Conservation (phyloP, 2,888 invertebrate species). For the Drosophila mimica region DNA sequence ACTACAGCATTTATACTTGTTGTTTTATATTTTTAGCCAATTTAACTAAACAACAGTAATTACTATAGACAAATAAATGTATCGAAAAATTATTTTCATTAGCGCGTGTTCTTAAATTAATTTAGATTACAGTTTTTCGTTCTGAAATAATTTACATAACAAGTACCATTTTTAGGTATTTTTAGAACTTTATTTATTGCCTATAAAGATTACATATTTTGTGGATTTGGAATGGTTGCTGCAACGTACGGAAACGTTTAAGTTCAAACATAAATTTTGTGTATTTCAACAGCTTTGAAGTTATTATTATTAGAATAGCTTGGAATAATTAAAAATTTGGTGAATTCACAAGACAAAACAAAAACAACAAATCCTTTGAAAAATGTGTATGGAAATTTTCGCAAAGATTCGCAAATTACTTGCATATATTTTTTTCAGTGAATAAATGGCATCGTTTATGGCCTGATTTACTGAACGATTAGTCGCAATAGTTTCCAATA, state of each 20-base stretch:
- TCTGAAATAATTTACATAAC: neutral
- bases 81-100: neutral
- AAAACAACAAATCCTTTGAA: no score
- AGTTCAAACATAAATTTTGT: neutral
- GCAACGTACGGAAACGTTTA: neutral
- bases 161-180: neutral
- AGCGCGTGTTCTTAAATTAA: neutral
- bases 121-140: neutral
- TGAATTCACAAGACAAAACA: neutral
- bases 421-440: conserved; percentile 11
- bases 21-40: neutral
- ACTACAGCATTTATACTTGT: no score
- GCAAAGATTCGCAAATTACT: conserved; percentile 10
- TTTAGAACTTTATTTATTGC: neutral
- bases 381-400: conserved; percentile 1
- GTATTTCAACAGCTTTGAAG: conserved; percentile 15
- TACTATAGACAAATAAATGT: neutral
- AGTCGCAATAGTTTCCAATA: conserved; percentile 60
- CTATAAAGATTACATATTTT: neutral
- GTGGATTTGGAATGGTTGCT: neutral
- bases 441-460: conserved; percentile 27
- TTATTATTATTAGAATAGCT: neutral
- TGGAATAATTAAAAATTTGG: neutral
- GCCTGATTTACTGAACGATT: conserved; percentile 61
- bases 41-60: neutral